These are phyloP conservation scores for Podotricha telesiphe DNA, from an alignment of 2,888 invertebrate genomes.

Conservation along the genomic window DNA sequence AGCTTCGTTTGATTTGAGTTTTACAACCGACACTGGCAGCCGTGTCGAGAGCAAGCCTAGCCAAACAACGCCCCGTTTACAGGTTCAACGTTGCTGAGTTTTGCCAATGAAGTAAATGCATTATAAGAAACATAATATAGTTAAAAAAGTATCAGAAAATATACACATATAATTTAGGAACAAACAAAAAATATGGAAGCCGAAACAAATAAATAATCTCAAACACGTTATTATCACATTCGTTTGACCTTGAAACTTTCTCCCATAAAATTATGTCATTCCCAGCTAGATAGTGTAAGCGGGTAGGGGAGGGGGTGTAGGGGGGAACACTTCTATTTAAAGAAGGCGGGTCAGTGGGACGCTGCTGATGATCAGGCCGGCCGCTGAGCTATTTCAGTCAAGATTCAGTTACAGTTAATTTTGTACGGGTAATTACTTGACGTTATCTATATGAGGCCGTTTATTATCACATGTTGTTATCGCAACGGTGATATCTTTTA, in stretches of 20 bases:
- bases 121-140: no score
- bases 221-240: neutral
- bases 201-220: neutral
- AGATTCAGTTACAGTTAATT: constrained; percentile 48
- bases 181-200: no score
- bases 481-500: neutral
- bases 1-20: no score
- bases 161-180: no score
- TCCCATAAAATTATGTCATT: constrained; percentile 39
- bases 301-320: constrained; percentile 33
- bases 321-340: constrained; percentile 49
- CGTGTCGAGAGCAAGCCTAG: no score
- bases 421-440: constrained; percentile 33
- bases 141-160: no score
- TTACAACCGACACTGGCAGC: no score
- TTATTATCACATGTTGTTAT: neutral
- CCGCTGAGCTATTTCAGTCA: constrained; percentile 44
- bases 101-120: no score
- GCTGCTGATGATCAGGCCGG: constrained; percentile 36
- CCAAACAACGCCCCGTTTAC: no score
- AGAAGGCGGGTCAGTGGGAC: constrained; percentile 53
- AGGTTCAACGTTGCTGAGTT: no score
- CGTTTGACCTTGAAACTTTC: constrained; percentile 35
- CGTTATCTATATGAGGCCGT: neutral
- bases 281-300: constrained; percentile 38